A percentile compares a stretch with the other conserved stretches of the same genome.
Evolutionary conservation across 2,797 vertebrate species (phyloP).

Genomic region (Diplodus puntazzo): DNA sequence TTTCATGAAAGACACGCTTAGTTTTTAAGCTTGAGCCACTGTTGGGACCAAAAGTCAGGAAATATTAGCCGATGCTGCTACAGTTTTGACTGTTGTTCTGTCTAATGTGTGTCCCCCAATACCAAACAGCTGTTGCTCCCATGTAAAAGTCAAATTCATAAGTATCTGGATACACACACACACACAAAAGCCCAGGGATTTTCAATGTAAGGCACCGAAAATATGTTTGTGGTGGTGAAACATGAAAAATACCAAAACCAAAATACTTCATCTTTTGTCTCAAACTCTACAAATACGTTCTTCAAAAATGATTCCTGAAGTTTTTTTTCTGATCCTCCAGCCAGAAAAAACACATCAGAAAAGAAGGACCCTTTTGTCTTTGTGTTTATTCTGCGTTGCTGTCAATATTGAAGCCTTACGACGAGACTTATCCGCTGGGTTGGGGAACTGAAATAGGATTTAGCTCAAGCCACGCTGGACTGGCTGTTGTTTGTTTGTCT

Average conservation of each 20-base stretch:
- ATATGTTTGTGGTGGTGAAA: not conserved
- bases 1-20: not conserved
- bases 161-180: not conserved
- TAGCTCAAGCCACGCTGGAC: slow-evolving; percentile 9
- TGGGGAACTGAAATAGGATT: slow-evolving; percentile 20
- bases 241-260: too few species aligned
- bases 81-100: too few species aligned
- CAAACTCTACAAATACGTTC: not conserved
- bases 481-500: slow-evolving; percentile 25
- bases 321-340: not conserved
- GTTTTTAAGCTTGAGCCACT: not conserved
- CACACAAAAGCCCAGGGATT: too few species aligned
- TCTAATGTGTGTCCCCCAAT: not conserved
- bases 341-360: not conserved
- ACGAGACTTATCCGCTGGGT: not conserved
- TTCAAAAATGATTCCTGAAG: not conserved
- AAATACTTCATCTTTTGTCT: not conserved
- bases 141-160: not conserved
- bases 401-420: slow-evolving; percentile 12
- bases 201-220: not conserved
- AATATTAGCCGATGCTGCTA: not conserved
- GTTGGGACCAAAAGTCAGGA: not conserved
- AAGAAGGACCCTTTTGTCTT: not conserved
- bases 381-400: not conserved
- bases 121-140: not conserved